A percentile compares a stretch with the other conserved stretches of the same genome.
phyloP scores from a whole-genome alignment of 2,888 invertebrate species.

The Lissonota sp. region DNA sequence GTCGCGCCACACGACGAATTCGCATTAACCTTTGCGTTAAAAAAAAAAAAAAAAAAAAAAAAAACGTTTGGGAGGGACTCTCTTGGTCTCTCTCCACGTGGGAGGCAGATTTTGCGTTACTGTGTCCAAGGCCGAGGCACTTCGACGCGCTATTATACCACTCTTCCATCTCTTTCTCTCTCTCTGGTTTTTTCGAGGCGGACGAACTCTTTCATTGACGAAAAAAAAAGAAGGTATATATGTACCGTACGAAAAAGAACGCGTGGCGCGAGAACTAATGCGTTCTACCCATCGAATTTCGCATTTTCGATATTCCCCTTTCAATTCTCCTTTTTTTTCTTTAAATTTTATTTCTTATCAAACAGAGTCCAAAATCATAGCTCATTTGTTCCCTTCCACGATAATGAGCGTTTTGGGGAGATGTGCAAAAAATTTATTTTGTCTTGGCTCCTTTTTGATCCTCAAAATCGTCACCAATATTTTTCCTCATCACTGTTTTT shows the following conservation, averaged over 20 bases:
- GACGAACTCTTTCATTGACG: neutral
- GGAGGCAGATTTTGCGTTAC: conserved; percentile 57
- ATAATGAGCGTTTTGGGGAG: too few species aligned
- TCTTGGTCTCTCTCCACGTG: conserved; percentile 50
- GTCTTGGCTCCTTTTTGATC: too few species aligned
- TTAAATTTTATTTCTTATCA: too few species aligned
- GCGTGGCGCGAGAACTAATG: neutral
- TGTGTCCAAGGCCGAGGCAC: conserved; percentile 43
- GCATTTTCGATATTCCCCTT: neutral
- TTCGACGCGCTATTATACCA: conserved; percentile 17
- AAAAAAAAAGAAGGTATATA: neutral
- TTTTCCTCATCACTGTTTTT: too few species aligned
- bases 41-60: conserved; percentile 29
- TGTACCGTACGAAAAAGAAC: neutral
- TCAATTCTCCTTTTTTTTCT: neutral
- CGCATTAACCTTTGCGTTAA: conserved; percentile 57
- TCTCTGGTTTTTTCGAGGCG: conserved; percentile 17
- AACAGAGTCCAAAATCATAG: too few species aligned
- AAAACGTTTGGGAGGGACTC: conserved; percentile 43
- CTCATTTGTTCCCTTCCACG: too few species aligned
- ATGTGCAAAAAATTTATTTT: too few species aligned
- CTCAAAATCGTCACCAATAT: too few species aligned
- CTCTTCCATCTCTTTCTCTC: neutral
- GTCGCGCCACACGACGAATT: conserved; percentile 49
- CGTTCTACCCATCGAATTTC: neutral